Evolutionary conservation across 2,888 invertebrate species (phyloP), one percentile per base, ranked within the genome.

Genomic region (Philereme transversata): DNA sequence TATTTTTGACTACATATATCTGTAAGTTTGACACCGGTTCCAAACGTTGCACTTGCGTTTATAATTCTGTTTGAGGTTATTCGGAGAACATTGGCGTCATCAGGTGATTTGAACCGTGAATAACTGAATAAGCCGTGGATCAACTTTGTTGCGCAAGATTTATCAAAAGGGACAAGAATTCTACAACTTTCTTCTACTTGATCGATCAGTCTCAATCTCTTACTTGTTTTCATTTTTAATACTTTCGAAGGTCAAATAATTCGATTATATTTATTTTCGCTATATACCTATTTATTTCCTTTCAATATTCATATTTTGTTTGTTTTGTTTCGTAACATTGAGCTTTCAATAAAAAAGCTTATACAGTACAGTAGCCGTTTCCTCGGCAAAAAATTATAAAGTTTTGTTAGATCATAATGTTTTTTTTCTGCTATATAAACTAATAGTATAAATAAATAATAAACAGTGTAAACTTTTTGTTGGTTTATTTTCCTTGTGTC

Each of bases 11-110:
- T 46, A 46, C 36, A 38, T 43, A 46, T 41, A 38, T 43, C 47
- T 54, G 8, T 22, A 53, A 46, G n/a, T 7, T 65, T 67, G 66
- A 64, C 65, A 61, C 60, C 10, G 53, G 62, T 68, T 70, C 55
- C 61, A 70, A 64, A 64, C 60, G 70, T 64, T 68, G 70, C 68
- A 65, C 54, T 67, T 54, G 61, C 50, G 62, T 57, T 62, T 57
- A 54, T 45, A 65, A 65, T 63, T 61, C 59, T 55, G 57, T 46
- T 53, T 40, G 48, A 59, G 54, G 51, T 61, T 62, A 47, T 62
- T 65, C 59, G 60, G 22, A 51, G 56, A 63, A 57, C 49, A 56
- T 58, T 58, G 46, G 46, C 51, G 59, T 53, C 51, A 50, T 60
- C 60, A 60, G 51, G 57, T 61, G 55, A 62, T 48, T 46, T 46